These are phyloP conservation scores for Cladorhizidae sp. DNA, from an alignment of 37 sponge, comb jelly and placozoan species.

Conservation along the genomic window DNA sequence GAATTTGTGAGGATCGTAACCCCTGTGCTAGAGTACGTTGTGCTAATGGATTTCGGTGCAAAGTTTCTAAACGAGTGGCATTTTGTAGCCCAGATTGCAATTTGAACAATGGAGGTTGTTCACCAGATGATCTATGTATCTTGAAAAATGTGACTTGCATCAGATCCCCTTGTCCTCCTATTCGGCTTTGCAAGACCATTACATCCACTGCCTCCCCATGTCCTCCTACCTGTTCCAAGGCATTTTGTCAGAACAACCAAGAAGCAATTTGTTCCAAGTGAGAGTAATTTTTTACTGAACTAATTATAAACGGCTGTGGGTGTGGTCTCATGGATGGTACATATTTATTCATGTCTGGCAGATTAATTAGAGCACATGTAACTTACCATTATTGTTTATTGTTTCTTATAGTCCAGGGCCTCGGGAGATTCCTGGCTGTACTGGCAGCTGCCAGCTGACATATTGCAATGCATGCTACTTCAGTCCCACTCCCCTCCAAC, in stretches of 20 bases:
- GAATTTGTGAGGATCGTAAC: no score
- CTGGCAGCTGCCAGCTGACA: slow-evolving; percentile 20
- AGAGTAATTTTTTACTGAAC: background rate
- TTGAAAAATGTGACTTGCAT: slow-evolving; percentile 3
- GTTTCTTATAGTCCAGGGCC: slow-evolving; percentile 8
- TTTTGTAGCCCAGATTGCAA: slow-evolving; percentile 35
- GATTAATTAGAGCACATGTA: no score
- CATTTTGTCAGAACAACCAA: slow-evolving; percentile 15
- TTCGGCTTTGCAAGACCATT: background rate
- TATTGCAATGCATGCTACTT: slow-evolving; percentile 38
- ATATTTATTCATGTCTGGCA: no score
- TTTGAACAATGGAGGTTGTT: slow-evolving; percentile 42
- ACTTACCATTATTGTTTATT: no score
- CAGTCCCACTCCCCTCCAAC: background rate
- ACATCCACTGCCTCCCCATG: background rate
- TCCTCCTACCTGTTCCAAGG: slow-evolving; percentile 31
- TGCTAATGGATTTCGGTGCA: slow-evolving; percentile 1
- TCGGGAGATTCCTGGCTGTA: slow-evolving; percentile 32
- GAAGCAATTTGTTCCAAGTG: slow-evolving; percentile 21
- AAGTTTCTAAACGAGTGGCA: slow-evolving; percentile 5
- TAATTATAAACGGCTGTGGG: no score
- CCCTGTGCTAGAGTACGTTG: background rate
- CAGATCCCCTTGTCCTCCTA: slow-evolving; percentile 9
- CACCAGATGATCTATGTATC: slow-evolving; percentile 8
- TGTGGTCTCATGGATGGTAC: no score